Conservation (phyloP, 2,888 invertebrate genomes). For the Drosophila yooni region DNA sequence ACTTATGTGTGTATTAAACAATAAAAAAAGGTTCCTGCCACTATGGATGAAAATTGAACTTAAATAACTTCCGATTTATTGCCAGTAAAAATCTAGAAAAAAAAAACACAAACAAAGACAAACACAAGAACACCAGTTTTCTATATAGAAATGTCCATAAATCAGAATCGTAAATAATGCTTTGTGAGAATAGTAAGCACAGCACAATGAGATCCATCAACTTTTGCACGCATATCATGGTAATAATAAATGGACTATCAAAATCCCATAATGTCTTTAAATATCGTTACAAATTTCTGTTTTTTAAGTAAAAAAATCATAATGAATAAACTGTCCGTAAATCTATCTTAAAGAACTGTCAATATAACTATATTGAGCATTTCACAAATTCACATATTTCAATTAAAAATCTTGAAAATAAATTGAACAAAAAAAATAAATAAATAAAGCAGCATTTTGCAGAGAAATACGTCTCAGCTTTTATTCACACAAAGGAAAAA, state of each 20-base stretch:
- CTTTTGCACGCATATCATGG: neutral
- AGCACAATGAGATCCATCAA: neutral
- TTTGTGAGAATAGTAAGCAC: neutral
- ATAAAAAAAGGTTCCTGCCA: conserved; percentile 28
- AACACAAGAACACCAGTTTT: neutral
- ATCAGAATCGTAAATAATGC: neutral
- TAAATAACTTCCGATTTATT: conserved; percentile 9
- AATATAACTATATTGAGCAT: neutral
- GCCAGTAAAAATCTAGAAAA: neutral
- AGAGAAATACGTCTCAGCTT: neutral
- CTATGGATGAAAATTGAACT: conserved; percentile 26
- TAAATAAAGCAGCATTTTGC: neutral
- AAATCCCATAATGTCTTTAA: neutral
- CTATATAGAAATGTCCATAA: neutral
- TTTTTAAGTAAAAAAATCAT: neutral
- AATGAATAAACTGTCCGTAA: neutral
- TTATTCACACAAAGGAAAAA: neutral
- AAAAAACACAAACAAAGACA: neutral
- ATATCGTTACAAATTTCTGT: neutral
- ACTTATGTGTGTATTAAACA: conserved; percentile 39
- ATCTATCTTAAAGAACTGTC: neutral
- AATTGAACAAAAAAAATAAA: neutral
- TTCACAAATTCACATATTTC: neutral
- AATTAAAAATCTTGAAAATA: neutral
- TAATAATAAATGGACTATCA: neutral